Evolutionary conservation across 2,113 vertebrate genomes (phyloP), one percentile per base, ranked within the genome.

Genomic region (Dicaeum eximium): DNA sequence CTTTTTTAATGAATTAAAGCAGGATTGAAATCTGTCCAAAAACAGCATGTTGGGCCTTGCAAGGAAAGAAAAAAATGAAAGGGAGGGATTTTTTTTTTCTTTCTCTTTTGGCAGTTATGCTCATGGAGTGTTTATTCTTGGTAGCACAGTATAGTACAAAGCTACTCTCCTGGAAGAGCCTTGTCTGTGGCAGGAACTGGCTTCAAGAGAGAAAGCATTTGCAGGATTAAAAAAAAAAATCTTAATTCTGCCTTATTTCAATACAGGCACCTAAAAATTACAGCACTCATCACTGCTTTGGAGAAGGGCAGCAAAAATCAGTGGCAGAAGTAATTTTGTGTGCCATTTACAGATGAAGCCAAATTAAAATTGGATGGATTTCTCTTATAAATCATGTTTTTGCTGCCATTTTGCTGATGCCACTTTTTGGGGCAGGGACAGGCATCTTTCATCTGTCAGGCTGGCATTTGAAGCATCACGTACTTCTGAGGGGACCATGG

Each of bases 11-110:
- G 97, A 99, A 98, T 98, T 98, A 98, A 98, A 98, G 97, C 95
- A 93, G 96, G 95, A 97, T 98, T 99, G 98, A 99, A 99, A 97
- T 92, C 69, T 61, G 84, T 98, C 98, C 99, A 99, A 98, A 98
- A 98, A 95, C 97, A 98, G 98, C 98, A 97, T 98, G 98, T 98
- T 99, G 98, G 97, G 98, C 97, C 98, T 98, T 98, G 98, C 98
- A 97, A 97, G 90, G 96, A 95, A 97, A 97, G 94, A 97, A 97
- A 96, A 90, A 95, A 98, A 98, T 96, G 95, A 98, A 98, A 98
- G 96, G 93, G 89, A 92, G 86, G 93, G 93, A 96, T 97, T 98
- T 98, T 98, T 97, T 97, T 71, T 97, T 79, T 91, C 96, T 91
- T 96, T 90, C 94, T 97, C 86, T 97, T 97, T 97, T 92, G 92